Evolutionary conservation across 2,797 vertebrate genomes (phyloP).

Genomic region (Sylvia borin): DNA sequence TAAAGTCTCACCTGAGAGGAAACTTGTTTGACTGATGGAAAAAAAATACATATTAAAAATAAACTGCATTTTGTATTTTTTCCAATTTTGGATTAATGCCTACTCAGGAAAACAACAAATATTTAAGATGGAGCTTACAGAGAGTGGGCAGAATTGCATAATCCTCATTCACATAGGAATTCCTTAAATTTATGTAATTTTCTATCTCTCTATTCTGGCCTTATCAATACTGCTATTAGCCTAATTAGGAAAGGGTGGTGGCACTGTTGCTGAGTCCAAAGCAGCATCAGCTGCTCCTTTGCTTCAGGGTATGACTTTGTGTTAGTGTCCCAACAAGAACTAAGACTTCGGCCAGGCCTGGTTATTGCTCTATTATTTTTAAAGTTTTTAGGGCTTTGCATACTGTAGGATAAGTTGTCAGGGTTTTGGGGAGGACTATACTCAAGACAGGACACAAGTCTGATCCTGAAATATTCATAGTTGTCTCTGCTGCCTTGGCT

Average conservation of each 20-base stretch:
- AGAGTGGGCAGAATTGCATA: background rate
- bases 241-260: background rate
- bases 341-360: background rate
- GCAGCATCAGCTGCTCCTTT: background rate
- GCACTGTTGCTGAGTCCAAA: background rate
- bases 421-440: background rate
- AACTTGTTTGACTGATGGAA: background rate
- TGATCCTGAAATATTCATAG: background rate
- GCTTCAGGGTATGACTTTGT: background rate
- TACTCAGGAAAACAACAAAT: background rate
- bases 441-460: background rate
- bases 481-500: background rate
- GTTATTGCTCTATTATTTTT: background rate
- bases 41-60: background rate
- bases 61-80: conserved; percentile 41
- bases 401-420: background rate
- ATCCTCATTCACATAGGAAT: background rate
- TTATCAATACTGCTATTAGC: background rate
- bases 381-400: background rate
- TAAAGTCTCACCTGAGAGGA: background rate
- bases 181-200: background rate
- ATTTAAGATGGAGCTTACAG: background rate
- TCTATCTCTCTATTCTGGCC: background rate
- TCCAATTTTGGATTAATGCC: background rate
- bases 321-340: background rate